Base-by-base conservation (phyloP, 2,888 invertebrate genomes). In the Agrilus mali region DNA sequence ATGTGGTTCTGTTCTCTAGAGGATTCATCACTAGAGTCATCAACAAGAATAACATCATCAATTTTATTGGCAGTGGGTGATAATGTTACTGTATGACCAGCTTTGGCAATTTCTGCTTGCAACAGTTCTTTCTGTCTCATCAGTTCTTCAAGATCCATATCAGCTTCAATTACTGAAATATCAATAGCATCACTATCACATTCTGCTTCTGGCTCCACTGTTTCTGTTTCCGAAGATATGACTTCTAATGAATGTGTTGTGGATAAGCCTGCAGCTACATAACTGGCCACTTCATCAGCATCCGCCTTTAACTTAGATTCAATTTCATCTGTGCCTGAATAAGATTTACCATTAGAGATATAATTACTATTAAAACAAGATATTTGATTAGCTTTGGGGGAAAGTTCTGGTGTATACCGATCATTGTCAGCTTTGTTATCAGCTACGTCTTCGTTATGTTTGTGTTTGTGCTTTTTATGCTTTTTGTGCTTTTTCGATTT, bases 71-170 rank as follows among this genome's bases (percentile, higher is more conserved):
- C 42, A 36, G 54, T 46, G 43, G 47, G 45, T 22, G 45, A 40
- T 36, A 75, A 75, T 48, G 68, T 72, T 38, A 40, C 41, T 17
- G 39, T 44, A 7, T 36, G 31, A 36, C 32, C 44, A 49, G 82
- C 82, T 0, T 82, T 84, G 57, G 75, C 74, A 60, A 83, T 86
- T 47, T 86, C 86, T 33, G 86, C 86, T 67, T 89, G 88, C 36
- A 89, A 68, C 36, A 81, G 55, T 57, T 86, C 88, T 67, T 90
- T 90, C 61, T 90, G 89, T 56, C 81, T 82, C 88, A 90, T 90
- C 44, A 90, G 68, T 52, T 90, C 90, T 58, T 90, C 90, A 22
- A 90, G 66, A 61, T 90, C 88, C 53, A 89, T 78, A 55, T 88
- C 88, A 51, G 88, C 88, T 61, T 88, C 88, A 44, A 86, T 82